Conservation (phyloP, 2,113 vertebrate species). For the Tragelaphus buxtoni region DNA sequence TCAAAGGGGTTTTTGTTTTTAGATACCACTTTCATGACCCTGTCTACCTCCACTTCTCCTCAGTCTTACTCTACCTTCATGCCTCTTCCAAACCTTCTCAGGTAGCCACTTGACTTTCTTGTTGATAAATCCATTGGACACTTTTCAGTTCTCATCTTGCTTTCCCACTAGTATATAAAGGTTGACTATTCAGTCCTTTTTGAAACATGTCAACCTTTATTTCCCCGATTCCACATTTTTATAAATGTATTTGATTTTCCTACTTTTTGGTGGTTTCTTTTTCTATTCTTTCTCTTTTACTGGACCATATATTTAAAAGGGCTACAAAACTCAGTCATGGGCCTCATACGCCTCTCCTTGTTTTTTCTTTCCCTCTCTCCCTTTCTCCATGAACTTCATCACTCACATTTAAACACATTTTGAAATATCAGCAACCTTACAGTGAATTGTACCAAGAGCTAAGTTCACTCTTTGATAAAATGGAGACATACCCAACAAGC, state of each 20-base stretch:
- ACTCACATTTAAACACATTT: not conserved
- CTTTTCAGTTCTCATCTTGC: not conserved
- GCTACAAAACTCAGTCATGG: not conserved
- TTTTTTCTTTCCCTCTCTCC: not conserved
- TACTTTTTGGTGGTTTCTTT: not conserved
- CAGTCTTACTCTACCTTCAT: not conserved
- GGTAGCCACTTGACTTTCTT: not conserved
- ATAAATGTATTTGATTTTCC: not conserved
- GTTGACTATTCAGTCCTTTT: not conserved
- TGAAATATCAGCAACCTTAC: not conserved
- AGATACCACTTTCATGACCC: not conserved
- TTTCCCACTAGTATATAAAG: not conserved
- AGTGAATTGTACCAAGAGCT: not conserved
- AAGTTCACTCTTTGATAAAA: not conserved
- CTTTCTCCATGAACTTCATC: not conserved
- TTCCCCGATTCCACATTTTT: not conserved
- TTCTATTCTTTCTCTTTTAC: not conserved
- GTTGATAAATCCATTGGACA: not conserved
- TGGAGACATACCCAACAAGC: not conserved
- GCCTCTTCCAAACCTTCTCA: not conserved
- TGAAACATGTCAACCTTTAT: not conserved
- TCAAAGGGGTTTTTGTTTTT: not conserved
- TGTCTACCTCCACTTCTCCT: not conserved
- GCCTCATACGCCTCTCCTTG: not conserved
- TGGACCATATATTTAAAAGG: not conserved